phyloP scores from a whole-genome alignment of 2,797 vertebrate species.

The Falco cherrug region DNA sequence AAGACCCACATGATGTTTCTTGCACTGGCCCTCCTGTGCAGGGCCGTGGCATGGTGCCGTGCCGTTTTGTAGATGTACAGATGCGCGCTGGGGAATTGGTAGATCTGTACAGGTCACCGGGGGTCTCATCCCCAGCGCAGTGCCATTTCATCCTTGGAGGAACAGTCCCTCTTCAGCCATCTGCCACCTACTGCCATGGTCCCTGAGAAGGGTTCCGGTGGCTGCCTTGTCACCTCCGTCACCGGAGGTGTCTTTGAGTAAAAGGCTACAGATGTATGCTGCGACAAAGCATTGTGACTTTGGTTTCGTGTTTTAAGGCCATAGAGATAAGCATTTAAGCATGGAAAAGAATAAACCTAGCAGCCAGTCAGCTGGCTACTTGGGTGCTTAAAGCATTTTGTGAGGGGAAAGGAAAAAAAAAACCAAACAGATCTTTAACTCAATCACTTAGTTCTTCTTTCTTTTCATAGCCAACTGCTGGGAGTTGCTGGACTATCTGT shows the following conservation, averaged over 20 bases:
- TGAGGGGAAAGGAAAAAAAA: neutral
- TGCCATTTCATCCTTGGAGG: neutral
- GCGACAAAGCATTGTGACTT: accelerated
- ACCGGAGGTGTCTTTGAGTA: neutral
- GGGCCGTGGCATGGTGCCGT: accelerated
- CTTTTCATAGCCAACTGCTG: neutral
- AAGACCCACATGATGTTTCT: neutral
- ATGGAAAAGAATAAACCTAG: neutral
- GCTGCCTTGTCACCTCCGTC: neutral
- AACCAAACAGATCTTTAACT: neutral
- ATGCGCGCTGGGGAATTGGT: neutral
- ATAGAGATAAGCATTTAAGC: neutral
- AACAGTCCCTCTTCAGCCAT: too few relatives aligned
- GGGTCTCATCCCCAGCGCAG: accelerated
- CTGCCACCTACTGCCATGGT: neutral
- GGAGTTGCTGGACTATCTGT: neutral
- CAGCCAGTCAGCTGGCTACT: neutral
- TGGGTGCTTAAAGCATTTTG: neutral
- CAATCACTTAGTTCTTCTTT: neutral
- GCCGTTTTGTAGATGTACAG: accelerated
- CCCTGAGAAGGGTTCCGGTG: neutral
- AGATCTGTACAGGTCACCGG: accelerated
- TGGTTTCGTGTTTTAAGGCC: neutral
- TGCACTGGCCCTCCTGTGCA: neutral
- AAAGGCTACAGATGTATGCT: neutral